phyloP scores from a whole-genome alignment of 2,113 vertebrate species.

The Pteronura brasiliensis region DNA sequence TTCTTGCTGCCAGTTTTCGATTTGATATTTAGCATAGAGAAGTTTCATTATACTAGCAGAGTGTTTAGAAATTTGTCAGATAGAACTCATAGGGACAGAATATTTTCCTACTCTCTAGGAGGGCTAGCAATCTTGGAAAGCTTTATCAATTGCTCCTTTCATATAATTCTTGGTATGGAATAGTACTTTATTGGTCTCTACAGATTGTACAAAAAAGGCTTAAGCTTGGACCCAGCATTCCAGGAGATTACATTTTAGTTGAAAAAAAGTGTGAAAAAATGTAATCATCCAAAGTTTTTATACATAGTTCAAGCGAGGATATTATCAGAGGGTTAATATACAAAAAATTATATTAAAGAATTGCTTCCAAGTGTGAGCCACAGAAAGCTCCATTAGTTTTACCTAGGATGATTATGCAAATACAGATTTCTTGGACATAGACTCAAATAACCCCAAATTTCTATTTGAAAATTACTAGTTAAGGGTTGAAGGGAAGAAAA shows the following conservation, averaged over 20 bases:
- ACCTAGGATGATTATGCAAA: neutral
- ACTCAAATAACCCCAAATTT: neutral
- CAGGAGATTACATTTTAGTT: neutral
- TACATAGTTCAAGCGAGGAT: neutral
- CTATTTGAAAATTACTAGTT: neutral
- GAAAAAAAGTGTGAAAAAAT: neutral
- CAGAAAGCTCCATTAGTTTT: neutral
- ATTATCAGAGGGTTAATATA: neutral
- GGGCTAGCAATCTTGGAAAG: neutral
- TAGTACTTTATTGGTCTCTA: neutral
- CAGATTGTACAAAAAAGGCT: neutral
- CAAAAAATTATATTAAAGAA: neutral
- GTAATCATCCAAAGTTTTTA: neutral
- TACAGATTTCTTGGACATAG: neutral
- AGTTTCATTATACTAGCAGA: neutral
- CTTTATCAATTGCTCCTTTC: neutral
- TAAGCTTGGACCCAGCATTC: neutral
- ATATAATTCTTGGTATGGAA: neutral
- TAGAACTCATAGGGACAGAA: neutral
- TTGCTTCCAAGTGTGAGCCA: neutral
- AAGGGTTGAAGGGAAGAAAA: neutral
- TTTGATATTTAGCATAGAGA: neutral
- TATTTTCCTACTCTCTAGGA: neutral
- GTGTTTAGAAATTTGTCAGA: neutral
- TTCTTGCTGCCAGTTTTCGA: neutral